A percentile compares a stretch with the other conserved stretches of the same genome.
Conservation (phyloP, 2,113 vertebrate genomes). For the Merops nubicus region DNA sequence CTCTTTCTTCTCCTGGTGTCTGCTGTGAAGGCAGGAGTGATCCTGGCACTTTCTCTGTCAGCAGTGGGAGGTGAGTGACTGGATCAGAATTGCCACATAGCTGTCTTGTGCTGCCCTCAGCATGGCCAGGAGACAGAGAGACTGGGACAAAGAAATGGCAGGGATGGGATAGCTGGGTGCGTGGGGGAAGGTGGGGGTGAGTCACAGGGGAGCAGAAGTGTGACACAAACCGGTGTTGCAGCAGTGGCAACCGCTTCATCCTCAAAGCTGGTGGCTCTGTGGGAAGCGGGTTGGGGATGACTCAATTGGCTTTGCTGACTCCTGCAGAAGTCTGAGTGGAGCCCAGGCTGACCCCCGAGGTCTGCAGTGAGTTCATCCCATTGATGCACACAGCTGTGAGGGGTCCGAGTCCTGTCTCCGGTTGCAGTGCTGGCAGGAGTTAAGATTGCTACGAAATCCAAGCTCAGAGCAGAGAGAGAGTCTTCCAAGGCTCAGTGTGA, state of each 20-base stretch:
- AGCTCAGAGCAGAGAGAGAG: background rate
- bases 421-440: background rate
- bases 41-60: background rate
- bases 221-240: background rate
- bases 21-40: background rate
- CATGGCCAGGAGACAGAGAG: background rate
- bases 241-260: constrained; percentile 26
- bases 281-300: constrained; percentile 7
- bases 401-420: background rate
- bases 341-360: constrained; percentile 4
- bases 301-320: constrained; percentile 50
- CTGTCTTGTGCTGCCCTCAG: constrained; percentile 1
- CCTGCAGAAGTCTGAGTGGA: constrained; percentile 36
- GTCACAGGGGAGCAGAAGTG: background rate
- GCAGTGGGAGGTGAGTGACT: background rate
- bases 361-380: constrained; percentile 28
- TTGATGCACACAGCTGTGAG: constrained; percentile 26
- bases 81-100: background rate
- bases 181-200: background rate
- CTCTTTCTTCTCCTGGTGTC: background rate
- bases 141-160: background rate
- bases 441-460: background rate
- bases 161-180: background rate
- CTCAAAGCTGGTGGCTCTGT: constrained; percentile 11
- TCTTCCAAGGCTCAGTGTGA: background rate